Evolutionary conservation across 1,140 invertebrate genomes (phyloP), one percentile per base, ranked within the genome.

Genomic region (Ectropis grisescens): DNA sequence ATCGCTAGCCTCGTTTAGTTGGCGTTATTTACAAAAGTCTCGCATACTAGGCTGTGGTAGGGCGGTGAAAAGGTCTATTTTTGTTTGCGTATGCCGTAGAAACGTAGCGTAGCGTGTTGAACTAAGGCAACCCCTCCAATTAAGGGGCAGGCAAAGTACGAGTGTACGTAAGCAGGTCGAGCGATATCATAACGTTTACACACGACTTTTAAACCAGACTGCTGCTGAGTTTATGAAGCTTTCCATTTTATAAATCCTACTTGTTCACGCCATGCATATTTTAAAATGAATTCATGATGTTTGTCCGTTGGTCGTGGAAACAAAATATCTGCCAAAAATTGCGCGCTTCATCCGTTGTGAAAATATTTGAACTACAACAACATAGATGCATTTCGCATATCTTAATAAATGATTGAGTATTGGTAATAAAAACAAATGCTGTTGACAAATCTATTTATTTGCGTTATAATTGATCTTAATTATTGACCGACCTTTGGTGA

Each of bases 61-160:
- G 29, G 25, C 16, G n/a, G 44, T 23, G 24, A 12, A 16, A 67
- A 36, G 25, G 62, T 61, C 30, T 38, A 48, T 40, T 62, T 65
- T 69, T 47, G 47, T 59, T 53, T 67, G 54, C 31, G 25, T 39
- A 14, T 41, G 27, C 46, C n/a, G n/a, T n/a, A n/a, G n/a, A n/a
- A n/a, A 33, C 41, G 42, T 31, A 46, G n/a, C n/a, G 43, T 65
- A 48, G 59, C 58, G 60, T 69, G 65, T 46, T 45, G 33, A 41
- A 45, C 48, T 37, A 31, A 43, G 39, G 44, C 57, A 51, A 41
- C 51, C 54, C 46, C 60, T 62, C 57, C 60, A 66, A 74, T 74
- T 68, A 72, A 69, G 66, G 51, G 60, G 55, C 51, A 57, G 57
- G 59, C 47, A 59, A 62, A 65, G 59, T 58, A 59, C 52, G 49